A percentile compares a stretch with the other conserved stretches of the same genome.
These are phyloP conservation scores for Tapera naevia DNA, from an alignment of 2,797 vertebrate species.

Conservation along the genomic window DNA sequence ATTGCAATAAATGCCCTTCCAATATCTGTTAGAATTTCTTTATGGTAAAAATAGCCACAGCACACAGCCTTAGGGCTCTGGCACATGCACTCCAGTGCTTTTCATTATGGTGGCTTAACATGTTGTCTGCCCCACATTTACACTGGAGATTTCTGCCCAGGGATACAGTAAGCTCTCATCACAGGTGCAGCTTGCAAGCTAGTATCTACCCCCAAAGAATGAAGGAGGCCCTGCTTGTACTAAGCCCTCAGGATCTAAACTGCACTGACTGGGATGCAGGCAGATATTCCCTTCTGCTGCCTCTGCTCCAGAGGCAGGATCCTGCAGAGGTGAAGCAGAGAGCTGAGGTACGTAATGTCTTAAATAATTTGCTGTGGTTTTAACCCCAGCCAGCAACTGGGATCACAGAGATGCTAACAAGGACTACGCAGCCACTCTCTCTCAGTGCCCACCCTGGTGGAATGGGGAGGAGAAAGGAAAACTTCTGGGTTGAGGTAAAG, in stretches of 20 bases:
- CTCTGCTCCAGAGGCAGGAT: not conserved
- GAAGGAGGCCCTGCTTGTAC: not conserved
- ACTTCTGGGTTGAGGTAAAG: too few species aligned
- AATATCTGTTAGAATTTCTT: not conserved
- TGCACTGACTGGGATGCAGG: not conserved
- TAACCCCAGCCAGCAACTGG: too few species aligned
- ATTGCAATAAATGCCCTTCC: not conserved
- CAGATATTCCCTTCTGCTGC: not conserved
- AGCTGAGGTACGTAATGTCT: not conserved
- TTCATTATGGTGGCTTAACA: not conserved
- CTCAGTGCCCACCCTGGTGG: too few species aligned
- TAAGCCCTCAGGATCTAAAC: not conserved
- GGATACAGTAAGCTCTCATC: not conserved
- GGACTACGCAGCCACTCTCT: too few species aligned
- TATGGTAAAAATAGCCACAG: not conserved
- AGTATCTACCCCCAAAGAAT: not conserved
- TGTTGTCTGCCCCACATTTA: fast-evolving
- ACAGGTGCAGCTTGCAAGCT: not conserved
- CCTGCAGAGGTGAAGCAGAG: not conserved
- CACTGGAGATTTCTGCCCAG: not conserved
- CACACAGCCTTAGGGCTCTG: not conserved
- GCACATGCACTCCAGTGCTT: not conserved
- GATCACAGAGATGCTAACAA: too few species aligned
- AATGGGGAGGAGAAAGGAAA: too few species aligned
- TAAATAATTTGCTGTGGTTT: not conserved